Evolutionary conservation across 2,113 vertebrate genomes (phyloP), one percentile per base, ranked within the genome.

Genomic region (Eonycteris spelaea): DNA sequence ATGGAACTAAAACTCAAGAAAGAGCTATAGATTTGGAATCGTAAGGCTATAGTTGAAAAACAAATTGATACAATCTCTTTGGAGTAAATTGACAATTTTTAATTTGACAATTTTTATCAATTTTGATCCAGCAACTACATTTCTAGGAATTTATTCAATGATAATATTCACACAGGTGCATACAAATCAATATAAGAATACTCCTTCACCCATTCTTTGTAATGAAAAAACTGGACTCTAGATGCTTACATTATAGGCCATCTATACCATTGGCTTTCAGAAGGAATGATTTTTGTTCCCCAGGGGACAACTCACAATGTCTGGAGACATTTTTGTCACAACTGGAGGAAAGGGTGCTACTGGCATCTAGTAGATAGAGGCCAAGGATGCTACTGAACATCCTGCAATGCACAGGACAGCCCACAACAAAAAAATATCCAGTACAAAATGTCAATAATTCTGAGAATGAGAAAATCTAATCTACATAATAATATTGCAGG

Each of bases 101-200:
- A 45, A 45, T 45, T 45, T 94, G 51, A 45, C 15, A 73, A 70
- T 84, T 85, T 80, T 65, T 93, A 88, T 38, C 33, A 85, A 70
- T 82, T 68, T 40, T 83, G 9, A 71, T 51, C 38, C 24, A 91
- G 57, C 61, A 91, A 45, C 28, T 71, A 40, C 24, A 94, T 28
- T 79, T 94, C 45, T 43, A 88, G 57, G 53, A 89, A 68, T 94
- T 88, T 91, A 91, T 38, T 71, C 53, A 90, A 48, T 40, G 68
- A 63, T 26, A 95, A 89, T 57, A 91, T 35, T 51, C 63, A 84
- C n/a, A 88, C 0, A 5, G 11, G 28, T 84, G 5, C 9, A 94
- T 21, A 94, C 84, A 93, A 94, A 74, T 88, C 75, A 87, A 48
- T 48, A 5, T 57, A 38, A 86, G 35, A 48, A 63, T 88, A 91